phyloP scores from a whole-genome alignment of 2,888 invertebrate species.

The Eurytoma californica region DNA sequence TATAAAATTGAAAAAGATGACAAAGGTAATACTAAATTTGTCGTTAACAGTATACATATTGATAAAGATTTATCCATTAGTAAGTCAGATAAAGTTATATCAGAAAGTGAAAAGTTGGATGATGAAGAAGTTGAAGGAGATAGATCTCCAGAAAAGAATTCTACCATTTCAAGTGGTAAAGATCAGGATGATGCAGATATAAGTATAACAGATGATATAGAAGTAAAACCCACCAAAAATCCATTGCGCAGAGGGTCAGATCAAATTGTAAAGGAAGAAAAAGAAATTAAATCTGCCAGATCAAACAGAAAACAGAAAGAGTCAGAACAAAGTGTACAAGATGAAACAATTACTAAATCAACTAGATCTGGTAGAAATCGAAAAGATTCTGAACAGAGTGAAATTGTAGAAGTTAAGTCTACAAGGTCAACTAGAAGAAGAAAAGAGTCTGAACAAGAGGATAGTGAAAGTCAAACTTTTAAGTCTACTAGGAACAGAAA shows the following conservation, averaged over 20 bases:
- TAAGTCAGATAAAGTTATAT: no score
- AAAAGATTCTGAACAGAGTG: constrained; percentile 18
- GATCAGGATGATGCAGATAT: no score
- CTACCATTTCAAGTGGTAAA: no score
- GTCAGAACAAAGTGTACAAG: constrained; percentile 18
- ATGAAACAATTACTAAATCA: constrained; percentile 14
- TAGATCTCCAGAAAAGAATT: no score
- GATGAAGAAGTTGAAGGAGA: no score
- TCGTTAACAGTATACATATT: constrained; percentile 53
- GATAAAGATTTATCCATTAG: no score
- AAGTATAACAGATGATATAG: constrained; percentile 56
- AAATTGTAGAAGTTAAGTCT: neutral
- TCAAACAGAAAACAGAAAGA: constrained; percentile 41
- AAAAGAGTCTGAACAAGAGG: constrained; percentile 38
- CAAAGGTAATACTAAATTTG: constrained; percentile 60
- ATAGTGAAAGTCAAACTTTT: neutral
- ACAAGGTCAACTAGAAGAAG: constrained; percentile 11
- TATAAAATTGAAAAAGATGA: constrained; percentile 61
- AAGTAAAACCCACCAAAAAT: constrained; percentile 29
- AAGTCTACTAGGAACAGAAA: neutral
- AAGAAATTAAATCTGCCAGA: neutral
- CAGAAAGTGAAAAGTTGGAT: no score
- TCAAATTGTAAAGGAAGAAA: neutral
- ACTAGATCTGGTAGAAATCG: constrained; percentile 24
- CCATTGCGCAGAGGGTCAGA: neutral